Base-by-base conservation (phyloP, 2,888 invertebrate genomes). In the Nebria brevicollis region DNA sequence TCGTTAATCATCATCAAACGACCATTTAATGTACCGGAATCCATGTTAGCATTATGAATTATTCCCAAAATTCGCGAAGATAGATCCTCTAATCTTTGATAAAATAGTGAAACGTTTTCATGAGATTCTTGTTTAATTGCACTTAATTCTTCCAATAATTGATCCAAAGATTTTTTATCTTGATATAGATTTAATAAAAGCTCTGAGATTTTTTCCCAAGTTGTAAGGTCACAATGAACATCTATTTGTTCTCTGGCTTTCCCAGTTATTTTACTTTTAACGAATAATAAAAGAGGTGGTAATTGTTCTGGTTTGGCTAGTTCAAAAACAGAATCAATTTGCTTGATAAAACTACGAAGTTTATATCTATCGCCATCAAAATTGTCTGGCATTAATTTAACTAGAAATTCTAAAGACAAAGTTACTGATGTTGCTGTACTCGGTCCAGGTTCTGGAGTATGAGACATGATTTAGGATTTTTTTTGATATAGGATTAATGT, bases 281-380 rank as follows among this genome's bases (percentile, higher is more conserved):
- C 70, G 13, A 68, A 82, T n/a, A 82, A 77, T 26, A 83, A 64
- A 10, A 81, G 34, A 42, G 20, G 20, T 20, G 20, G 20, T 20
- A 20, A 20, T 20, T 20, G 20, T 20, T 20, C 20, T 20, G 66
- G 66, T 66, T 77, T 43, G 13, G 82, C 82, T 10, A 84, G 25
- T 79, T 83, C 0, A 41, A 83, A 81, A 10, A 82, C 82, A 2
- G 74, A 74, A 66, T 83, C 83, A 26, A 83, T 74, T 80, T 82
- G 83, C 75, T 83, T 83, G 20, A 83, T 83, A 66, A 83, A 83
- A 43, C 80, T 73, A 2, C 82, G 20, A 13, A 83, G 54, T 82
- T 83, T 75, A 13, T 43, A 73, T 66, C 73, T 65, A 76, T 82
- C 72, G n/a, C 80, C 81, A 72, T 77, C 43, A 43, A 82, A 82